phyloP scores from a whole-genome alignment of 2,113 vertebrate genomes.

The Sula dactylatra region DNA sequence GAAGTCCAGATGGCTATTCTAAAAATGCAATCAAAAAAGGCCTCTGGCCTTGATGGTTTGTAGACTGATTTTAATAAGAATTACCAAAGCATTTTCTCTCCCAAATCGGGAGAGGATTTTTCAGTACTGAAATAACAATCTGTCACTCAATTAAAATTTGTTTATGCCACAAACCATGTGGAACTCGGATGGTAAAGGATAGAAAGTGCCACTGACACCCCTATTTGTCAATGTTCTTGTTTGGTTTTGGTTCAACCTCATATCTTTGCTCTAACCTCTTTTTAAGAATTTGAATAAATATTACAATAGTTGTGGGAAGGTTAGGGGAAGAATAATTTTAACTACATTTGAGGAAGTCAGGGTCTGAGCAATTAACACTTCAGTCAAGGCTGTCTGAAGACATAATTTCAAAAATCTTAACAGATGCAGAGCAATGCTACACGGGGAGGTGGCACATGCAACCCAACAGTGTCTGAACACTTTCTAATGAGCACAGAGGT shows the following conservation, averaged over 20 bases:
- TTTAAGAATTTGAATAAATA: background rate
- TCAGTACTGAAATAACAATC: slow-evolving; percentile 33
- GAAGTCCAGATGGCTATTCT: slow-evolving; percentile 61
- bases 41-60: slow-evolving; percentile 4
- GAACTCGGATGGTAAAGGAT: background rate
- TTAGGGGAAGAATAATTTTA: background rate
- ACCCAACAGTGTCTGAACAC: background rate
- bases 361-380: background rate
- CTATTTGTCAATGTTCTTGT: background rate
- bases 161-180: slow-evolving; percentile 4
- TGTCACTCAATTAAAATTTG: slow-evolving; percentile 55
- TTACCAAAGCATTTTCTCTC: slow-evolving; percentile 37
- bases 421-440: background rate
- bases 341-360: background rate
- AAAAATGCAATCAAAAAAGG: slow-evolving; percentile 50
- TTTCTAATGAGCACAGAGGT: background rate
- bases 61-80: slow-evolving; percentile 57
- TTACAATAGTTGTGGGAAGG: background rate
- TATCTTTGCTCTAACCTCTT: background rate
- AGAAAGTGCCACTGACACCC: background rate
- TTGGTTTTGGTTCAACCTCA: background rate
- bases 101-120: slow-evolving; percentile 9
- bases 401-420: background rate
- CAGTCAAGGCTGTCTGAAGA: background rate
- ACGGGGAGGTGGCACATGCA: background rate